Percentiles rank a stretch among this genome's conserved stretches.
These are phyloP conservation scores for Spodoptera picta DNA, from an alignment of 2,888 invertebrate genomes.

Conservation along the genomic window DNA sequence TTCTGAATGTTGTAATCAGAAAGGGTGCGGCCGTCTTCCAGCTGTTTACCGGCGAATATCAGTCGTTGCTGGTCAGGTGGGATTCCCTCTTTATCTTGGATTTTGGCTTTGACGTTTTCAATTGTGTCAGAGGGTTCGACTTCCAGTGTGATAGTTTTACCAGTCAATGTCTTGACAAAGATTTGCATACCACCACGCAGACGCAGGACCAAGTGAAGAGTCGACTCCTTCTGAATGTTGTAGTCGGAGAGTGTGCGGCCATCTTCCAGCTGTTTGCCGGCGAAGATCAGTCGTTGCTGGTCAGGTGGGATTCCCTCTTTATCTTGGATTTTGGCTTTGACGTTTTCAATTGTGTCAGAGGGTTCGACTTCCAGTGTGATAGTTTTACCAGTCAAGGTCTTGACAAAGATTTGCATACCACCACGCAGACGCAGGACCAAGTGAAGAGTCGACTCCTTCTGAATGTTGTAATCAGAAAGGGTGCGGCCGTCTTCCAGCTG, in stretches of 20 bases:
- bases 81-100: constrained; percentile 53
- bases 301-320: constrained; percentile 54
- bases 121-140: constrained; percentile 52
- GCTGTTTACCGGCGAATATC: constrained; percentile 51
- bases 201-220: constrained; percentile 38
- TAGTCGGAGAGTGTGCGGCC: constrained; percentile 40
- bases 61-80: constrained; percentile 53
- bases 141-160: constrained; percentile 45
- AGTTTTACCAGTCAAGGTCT: constrained; percentile 49
- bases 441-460: constrained; percentile 46
- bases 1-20: constrained; percentile 53
- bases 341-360: constrained; percentile 52
- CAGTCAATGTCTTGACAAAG: constrained; percentile 48
- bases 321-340: constrained; percentile 51
- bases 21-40: constrained; percentile 44
- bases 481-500: constrained; percentile 51
- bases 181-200: constrained; percentile 55
- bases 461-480: constrained; percentile 41
- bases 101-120: constrained; percentile 53
- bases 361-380: constrained; percentile 46
- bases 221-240: constrained; percentile 52
- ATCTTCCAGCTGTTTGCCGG: constrained; percentile 51
- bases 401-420: constrained; percentile 55
- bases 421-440: constrained; percentile 48
- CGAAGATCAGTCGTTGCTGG: constrained; percentile 51